Base-by-base conservation (phyloP, 1,140 invertebrate species). In the Calliphora vicina region DNA sequence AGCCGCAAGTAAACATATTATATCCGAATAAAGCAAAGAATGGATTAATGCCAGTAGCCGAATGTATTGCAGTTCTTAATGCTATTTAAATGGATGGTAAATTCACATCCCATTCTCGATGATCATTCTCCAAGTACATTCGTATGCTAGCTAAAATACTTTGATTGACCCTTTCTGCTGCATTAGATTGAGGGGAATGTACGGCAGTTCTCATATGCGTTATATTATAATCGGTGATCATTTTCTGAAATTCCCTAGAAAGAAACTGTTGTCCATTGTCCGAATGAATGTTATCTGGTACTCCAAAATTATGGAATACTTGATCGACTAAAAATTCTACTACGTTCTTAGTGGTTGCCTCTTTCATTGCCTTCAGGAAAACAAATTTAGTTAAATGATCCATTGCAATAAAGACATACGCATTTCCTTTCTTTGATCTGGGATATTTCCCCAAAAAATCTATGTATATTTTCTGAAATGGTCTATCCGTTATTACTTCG, bases 381-480 rank as follows among this genome's bases (percentile, higher is more conserved):
- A 82, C 50, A 17, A 82, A 61, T 73, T 82, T 82, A n/a, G 45
- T 67, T 8, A 35, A 25, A 71, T 71, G 61, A 23, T 71, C 61
- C 2, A 71, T 25, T 25, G 23, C 61, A 15, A 35, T 74, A 9
- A 74, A 74, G 10, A 74, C 13, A 9, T 73, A 27, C 25, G 71
- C 27, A 15, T 73, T 73, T 73, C 26, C 25, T 9, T 20, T 13
- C 26, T 73, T 73, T 10, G 71, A 9, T 9, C 23, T 13, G 20
- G 71, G 71, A 27, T 73, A 73, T 13, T 20, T 20, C 5, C 71
- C 71, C 15, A 73, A 27, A 73, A 73, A 73, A 73, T 72, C 71
- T 2, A 20, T 25, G 9, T 73, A 73, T 15, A 73, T 1, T 29
- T 23, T 73, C 26, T 73, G 71, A 15, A 73, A 73, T 27, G 71